Evolutionary conservation across 2,113 vertebrate species (phyloP).

Genomic region (Rhabdornis inornatus): DNA sequence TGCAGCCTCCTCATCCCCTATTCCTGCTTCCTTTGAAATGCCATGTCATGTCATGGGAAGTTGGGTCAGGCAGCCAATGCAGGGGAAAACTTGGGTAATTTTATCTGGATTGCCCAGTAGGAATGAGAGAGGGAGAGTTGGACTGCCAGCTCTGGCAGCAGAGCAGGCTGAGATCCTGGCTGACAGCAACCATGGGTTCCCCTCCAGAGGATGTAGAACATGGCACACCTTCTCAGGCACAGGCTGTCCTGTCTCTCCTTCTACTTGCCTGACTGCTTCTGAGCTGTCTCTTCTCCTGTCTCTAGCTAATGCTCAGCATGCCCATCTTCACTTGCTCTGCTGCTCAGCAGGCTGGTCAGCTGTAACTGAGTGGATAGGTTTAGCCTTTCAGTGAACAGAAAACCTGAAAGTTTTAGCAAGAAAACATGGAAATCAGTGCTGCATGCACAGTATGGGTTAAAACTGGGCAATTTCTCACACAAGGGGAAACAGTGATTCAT

Average conservation of each 20-base stretch:
- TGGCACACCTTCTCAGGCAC: neutral
- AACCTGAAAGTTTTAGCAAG: neutral
- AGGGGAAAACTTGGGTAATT: neutral
- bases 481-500: neutral
- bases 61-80: neutral
- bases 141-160: neutral
- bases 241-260: neutral
- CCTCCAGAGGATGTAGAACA: neutral
- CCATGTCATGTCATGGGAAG: neutral
- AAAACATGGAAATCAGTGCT: neutral
- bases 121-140: neutral
- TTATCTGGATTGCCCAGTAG: neutral
- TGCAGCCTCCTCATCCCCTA: fast-evolving
- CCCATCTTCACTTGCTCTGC: neutral
- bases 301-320: neutral
- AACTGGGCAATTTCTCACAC: neutral
- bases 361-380: neutral
- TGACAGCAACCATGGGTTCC: neutral
- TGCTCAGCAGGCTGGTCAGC: neutral
- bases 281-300: neutral
- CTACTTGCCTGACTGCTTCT: neutral
- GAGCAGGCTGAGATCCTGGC: neutral
- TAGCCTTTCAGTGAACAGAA: neutral
- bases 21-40: neutral
- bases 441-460: neutral